A percentile compares a stretch with the other conserved stretches of the same genome.
These are phyloP conservation scores for Trichogramma dendrolimi DNA, from an alignment of 2,888 invertebrate species.

Conservation along the genomic window DNA sequence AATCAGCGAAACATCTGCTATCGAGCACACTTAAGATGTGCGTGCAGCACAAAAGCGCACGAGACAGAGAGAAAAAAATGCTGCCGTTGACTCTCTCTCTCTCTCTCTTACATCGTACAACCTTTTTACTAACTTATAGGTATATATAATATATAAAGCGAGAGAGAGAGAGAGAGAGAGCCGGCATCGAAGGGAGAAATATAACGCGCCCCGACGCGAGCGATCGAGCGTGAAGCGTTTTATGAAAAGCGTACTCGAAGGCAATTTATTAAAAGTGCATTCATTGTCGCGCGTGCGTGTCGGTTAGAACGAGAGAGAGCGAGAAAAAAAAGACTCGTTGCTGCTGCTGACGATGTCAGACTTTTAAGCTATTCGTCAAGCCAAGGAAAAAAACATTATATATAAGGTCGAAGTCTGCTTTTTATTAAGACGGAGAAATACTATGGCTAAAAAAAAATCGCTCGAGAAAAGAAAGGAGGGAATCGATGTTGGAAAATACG, in stretches of 20 bases:
- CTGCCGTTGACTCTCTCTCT: slow-evolving; percentile 1
- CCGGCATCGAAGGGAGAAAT: slow-evolving; percentile 5
- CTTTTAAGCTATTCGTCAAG: slow-evolving; percentile 30
- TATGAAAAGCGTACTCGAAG: slow-evolving; percentile 37
- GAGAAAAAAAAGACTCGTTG: background rate
- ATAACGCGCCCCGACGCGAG: slow-evolving; percentile 10
- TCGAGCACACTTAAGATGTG: too few relatives aligned
- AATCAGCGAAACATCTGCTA: slow-evolving; percentile 8
- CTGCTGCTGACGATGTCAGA: slow-evolving; percentile 41
- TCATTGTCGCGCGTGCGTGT: slow-evolving; percentile 39
- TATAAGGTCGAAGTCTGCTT: slow-evolving; percentile 4
- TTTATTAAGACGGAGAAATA: slow-evolving; percentile 16
- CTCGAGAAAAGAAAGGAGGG: slow-evolving; percentile 6
- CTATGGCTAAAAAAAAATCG: slow-evolving; percentile 19
- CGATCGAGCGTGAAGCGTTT: slow-evolving; percentile 31
- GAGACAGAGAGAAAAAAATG: slow-evolving; percentile 3
- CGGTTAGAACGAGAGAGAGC: background rate
- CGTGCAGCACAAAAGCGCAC: too few relatives aligned
- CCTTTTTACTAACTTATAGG: too few relatives aligned
- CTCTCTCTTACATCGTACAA: background rate
- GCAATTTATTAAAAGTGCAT: slow-evolving; percentile 50
- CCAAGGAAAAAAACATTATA: background rate
- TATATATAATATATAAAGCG: too few relatives aligned
- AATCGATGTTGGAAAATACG: slow-evolving; percentile 12
- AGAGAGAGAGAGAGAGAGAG: too few relatives aligned